Conservation (phyloP, 2,888 invertebrate species). For the Keiferia lycopersicella region DNA sequence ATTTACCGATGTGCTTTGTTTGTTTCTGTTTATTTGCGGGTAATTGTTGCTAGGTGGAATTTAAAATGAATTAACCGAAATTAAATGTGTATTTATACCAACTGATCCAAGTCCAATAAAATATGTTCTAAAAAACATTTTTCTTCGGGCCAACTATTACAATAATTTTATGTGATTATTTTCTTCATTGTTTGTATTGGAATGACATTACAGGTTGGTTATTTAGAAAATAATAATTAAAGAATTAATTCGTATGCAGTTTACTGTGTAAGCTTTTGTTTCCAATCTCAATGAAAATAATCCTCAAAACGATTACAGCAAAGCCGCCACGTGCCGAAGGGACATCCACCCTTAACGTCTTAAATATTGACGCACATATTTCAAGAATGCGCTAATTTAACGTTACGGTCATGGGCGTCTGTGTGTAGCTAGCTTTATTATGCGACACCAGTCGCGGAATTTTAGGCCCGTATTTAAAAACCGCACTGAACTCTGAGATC, state of each 20-base stretch:
- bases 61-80: no score
- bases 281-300: slow-evolving; percentile 13
- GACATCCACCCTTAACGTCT: slow-evolving; percentile 15
- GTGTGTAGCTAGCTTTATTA: slow-evolving; percentile 30
- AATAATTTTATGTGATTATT: no score
- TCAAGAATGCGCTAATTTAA: slow-evolving; percentile 5
- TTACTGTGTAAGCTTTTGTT: neutral
- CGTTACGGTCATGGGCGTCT: slow-evolving; percentile 7
- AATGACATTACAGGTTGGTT: no score
- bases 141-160: no score
- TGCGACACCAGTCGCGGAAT: no score
- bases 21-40: slow-evolving; percentile 25
- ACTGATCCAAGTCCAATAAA: no score
- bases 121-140: no score
- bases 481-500: no score
- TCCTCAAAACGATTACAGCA: neutral
- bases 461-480: no score
- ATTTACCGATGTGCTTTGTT: slow-evolving; percentile 29
- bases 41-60: neutral
- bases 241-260: neutral
- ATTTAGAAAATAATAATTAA: no score
- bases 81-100: no score
- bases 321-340: slow-evolving; percentile 16
- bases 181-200: no score
- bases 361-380: slow-evolving; percentile 14